Evolutionary conservation across 2,888 invertebrate genomes (phyloP).

Genomic region (Dolichopus griseipennis): DNA sequence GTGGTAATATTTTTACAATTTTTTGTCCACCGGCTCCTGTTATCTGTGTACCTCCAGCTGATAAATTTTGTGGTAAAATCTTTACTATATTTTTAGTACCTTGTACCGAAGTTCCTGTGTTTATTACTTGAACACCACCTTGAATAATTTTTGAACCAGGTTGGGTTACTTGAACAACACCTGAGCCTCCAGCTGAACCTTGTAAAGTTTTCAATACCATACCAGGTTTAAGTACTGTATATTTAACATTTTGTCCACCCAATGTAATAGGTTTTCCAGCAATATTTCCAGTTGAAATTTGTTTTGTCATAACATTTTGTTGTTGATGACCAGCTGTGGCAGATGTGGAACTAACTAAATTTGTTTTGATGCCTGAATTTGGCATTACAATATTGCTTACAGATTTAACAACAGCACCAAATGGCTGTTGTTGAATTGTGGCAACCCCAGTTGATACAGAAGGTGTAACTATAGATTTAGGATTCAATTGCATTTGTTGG

Average conservation of each 20-base stretch:
- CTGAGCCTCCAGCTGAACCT: neutral
- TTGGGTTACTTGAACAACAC: neutral
- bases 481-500: neutral
- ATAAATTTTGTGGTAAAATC: neutral
- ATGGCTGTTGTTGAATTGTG: no score
- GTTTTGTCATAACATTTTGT: neutral
- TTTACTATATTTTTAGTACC: neutral
- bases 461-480: neutral
- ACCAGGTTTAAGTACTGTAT: conserved; percentile 10
- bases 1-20: neutral
- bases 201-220: conserved; percentile 9
- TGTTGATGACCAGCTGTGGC: neutral
- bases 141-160: neutral
- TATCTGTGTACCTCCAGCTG: neutral
- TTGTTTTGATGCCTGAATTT: neutral
- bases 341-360: conserved; percentile 2
- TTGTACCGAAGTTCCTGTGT: neutral
- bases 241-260: conserved; percentile 10
- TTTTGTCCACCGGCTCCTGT: neutral
- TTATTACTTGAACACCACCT: neutral
- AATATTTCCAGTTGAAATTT: neutral
- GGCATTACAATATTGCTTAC: neutral
- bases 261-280: conserved; percentile 4
- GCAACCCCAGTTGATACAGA: neutral
- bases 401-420: neutral